These are phyloP conservation scores for Ylistrum balloti DNA, from an alignment of 1,140 invertebrate species.

Conservation along the genomic window DNA sequence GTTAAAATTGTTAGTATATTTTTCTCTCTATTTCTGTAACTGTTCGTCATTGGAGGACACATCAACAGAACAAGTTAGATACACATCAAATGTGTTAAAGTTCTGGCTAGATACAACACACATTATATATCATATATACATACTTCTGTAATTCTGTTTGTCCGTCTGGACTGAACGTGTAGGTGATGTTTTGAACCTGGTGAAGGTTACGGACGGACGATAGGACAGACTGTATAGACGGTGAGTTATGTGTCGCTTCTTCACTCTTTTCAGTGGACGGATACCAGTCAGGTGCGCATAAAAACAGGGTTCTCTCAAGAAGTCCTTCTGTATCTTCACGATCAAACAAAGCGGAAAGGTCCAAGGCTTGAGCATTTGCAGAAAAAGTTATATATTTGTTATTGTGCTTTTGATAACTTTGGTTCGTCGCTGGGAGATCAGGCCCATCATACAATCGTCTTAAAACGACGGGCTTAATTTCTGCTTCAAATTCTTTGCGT, in stretches of 20 bases:
- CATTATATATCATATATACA: neutral
- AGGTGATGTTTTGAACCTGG: constrained; percentile 50
- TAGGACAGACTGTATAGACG: constrained; percentile 49
- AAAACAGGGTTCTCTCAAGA: constrained; percentile 39
- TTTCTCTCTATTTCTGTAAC: no score
- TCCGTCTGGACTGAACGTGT: constrained; percentile 52
- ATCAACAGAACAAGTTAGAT: no score
- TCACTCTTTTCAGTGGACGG: neutral
- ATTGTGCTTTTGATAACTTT: neutral
- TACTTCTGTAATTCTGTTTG: constrained; percentile 53
- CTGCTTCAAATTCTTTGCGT: neutral
- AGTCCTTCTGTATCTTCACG: constrained; percentile 4
- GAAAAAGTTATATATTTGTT: constrained; percentile 18
- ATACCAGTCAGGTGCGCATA: constrained; percentile 41
- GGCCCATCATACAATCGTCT: constrained; percentile 44
- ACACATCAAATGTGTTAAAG: no score
- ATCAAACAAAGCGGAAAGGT: neutral
- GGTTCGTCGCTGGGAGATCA: neutral
- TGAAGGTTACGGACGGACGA: constrained; percentile 56
- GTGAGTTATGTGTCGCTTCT: neutral
- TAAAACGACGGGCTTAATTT: constrained; percentile 5
- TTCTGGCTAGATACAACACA: no score
- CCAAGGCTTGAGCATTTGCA: constrained; percentile 41
- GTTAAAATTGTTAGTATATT: no score
- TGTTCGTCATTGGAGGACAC: no score